These are phyloP conservation scores for Scleropages formosus DNA, from an alignment of 2,797 vertebrate genomes.

Conservation along the genomic window DNA sequence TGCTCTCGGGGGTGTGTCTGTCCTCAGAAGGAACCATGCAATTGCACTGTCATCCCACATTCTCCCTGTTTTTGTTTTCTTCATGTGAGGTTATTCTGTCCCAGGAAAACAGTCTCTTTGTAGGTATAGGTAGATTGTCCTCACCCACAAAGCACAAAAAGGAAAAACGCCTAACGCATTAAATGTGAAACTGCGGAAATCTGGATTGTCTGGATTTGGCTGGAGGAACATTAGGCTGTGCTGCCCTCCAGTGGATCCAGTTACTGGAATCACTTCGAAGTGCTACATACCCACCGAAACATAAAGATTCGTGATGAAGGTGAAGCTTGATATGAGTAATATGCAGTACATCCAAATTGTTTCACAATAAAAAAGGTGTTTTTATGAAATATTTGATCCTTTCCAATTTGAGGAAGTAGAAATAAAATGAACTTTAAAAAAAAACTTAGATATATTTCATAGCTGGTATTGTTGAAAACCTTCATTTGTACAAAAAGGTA, in stretches of 20 bases:
- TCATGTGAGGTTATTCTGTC: not conserved
- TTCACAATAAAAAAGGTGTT: not conserved
- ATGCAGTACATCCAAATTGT: not conserved
- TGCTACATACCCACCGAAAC: no score
- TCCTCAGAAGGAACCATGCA: not conserved
- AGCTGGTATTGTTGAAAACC: no score
- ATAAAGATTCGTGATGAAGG: no score
- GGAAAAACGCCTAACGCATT: not conserved
- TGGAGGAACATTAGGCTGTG: not conserved
- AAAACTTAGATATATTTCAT: no score
- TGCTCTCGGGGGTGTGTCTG: not conserved
- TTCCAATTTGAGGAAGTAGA: no score
- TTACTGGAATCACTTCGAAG: no score
- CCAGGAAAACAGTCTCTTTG: not conserved
- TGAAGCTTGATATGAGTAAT: not conserved
- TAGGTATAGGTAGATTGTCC: not conserved
- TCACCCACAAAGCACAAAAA: not conserved
- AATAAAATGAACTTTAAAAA: no score
- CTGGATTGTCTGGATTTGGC: not conserved
- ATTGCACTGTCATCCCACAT: no score
- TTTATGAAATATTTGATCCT: not conserved
- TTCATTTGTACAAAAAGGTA: no score
- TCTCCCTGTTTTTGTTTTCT: no score
- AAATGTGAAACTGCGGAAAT: not conserved
- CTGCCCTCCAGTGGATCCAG: conserved; percentile 29